These are phyloP conservation scores for Papilio protenor DNA, from an alignment of 2,888 invertebrate species.

Conservation along the genomic window DNA sequence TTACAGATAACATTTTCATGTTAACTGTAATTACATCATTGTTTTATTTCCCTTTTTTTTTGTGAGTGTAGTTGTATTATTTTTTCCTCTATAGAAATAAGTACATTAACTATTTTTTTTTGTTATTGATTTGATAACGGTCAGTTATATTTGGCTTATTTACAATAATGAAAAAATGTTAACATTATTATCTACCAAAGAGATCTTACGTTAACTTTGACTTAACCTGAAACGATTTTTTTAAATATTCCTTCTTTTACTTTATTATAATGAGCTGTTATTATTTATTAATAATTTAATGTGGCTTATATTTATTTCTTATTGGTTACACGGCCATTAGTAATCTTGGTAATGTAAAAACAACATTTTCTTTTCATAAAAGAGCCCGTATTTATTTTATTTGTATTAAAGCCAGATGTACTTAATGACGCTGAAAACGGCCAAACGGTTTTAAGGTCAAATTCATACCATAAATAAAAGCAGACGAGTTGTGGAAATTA, in stretches of 20 bases:
- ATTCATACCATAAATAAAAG: slow-evolving; percentile 7
- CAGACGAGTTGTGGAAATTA: slow-evolving; percentile 13
- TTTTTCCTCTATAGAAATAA: background rate
- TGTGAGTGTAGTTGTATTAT: background rate
- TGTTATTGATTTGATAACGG: background rate
- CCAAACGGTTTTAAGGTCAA: slow-evolving; percentile 5
- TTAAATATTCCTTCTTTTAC: too few relatives aligned
- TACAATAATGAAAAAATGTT: too few relatives aligned
- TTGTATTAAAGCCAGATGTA: slow-evolving; percentile 1
- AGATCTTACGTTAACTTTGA: too few relatives aligned
- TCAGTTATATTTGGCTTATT: too few relatives aligned
- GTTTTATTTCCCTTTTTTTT: background rate
- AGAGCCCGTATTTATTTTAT: background rate
- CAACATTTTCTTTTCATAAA: background rate
- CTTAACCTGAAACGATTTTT: too few relatives aligned
- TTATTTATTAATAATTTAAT: too few relatives aligned
- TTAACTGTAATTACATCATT: background rate
- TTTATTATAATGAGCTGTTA: too few relatives aligned
- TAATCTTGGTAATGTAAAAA: background rate
- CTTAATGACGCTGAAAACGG: background rate
- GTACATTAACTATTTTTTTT: background rate
- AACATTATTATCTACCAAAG: too few relatives aligned
- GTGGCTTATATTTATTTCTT: background rate
- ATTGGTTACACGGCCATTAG: background rate
- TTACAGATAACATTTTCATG: slow-evolving; percentile 6